These are phyloP conservation scores for Diphyllodes magnificus DNA, from an alignment of 2,113 vertebrate genomes.

Conservation along the genomic window DNA sequence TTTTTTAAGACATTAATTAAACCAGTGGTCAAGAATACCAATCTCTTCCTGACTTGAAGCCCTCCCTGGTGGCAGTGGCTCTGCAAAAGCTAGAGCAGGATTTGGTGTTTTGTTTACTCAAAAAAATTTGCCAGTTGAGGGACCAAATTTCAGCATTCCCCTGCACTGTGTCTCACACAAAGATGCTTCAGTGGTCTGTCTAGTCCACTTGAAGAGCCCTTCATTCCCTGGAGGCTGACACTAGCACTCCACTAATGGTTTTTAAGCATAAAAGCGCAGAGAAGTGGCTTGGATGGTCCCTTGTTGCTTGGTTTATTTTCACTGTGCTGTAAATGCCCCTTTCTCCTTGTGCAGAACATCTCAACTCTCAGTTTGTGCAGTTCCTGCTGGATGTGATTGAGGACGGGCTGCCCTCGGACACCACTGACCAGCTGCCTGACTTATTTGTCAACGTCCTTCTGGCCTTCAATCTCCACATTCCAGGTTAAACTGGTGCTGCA, in stretches of 20 bases:
- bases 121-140: background rate
- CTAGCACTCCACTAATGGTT: background rate
- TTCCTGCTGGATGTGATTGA: constrained; percentile 91
- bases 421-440: constrained; percentile 91
- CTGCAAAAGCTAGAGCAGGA: background rate
- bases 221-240: background rate
- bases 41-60: background rate
- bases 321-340: background rate
- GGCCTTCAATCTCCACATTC: constrained; percentile 93
- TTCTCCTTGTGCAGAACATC: constrained; percentile 81
- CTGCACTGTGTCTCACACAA: background rate
- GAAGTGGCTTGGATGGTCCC: background rate
- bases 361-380: constrained; percentile 88
- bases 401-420: constrained; percentile 88
- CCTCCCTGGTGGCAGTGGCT: background rate
- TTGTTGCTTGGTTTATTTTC: background rate
- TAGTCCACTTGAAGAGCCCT: background rate
- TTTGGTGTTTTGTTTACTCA: background rate
- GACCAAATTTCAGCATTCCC: background rate
- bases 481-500: constrained; percentile 68
- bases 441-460: constrained; percentile 90
- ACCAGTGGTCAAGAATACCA: background rate
- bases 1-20: background rate
- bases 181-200: background rate
- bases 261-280: background rate